phyloP scores from a whole-genome alignment of 2,113 vertebrate species.

The Chaetodon auriga region DNA sequence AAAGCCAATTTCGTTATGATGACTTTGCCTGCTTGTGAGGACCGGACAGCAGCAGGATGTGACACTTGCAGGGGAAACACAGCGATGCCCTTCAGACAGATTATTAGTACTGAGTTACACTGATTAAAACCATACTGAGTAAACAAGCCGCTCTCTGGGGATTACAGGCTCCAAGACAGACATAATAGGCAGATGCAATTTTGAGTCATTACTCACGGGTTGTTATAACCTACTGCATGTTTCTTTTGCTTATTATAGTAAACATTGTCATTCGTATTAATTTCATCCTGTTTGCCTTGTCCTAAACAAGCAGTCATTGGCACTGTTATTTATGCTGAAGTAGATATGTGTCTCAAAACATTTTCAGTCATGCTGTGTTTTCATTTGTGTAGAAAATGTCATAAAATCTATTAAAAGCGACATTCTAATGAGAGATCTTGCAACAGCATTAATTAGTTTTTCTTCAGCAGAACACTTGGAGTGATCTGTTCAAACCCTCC shows the following conservation, averaged over 20 bases:
- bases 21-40: constrained; percentile 2
- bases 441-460: background rate
- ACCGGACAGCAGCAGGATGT: background rate
- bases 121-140: constrained; percentile 47
- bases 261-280: constrained; percentile 3
- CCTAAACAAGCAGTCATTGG: background rate
- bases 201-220: constrained; percentile 3
- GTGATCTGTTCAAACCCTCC: background rate
- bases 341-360: background rate
- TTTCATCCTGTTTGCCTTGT: background rate
- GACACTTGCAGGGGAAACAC: constrained; percentile 12
- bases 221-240: background rate
- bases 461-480: background rate
- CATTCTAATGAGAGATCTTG: background rate
- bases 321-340: background rate
- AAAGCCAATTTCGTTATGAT: constrained; percentile 11
- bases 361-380: constrained; percentile 7
- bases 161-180: constrained; percentile 41
- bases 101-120: constrained; percentile 42
- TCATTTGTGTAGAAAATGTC: background rate
- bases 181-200: background rate
- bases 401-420: constrained; percentile 8
- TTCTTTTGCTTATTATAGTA: background rate
- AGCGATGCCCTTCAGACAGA: constrained; percentile 51
- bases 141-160: constrained; percentile 34